These are phyloP conservation scores for Gadus chalcogrammus DNA, from an alignment of 2,113 vertebrate genomes.

Conservation along the genomic window DNA sequence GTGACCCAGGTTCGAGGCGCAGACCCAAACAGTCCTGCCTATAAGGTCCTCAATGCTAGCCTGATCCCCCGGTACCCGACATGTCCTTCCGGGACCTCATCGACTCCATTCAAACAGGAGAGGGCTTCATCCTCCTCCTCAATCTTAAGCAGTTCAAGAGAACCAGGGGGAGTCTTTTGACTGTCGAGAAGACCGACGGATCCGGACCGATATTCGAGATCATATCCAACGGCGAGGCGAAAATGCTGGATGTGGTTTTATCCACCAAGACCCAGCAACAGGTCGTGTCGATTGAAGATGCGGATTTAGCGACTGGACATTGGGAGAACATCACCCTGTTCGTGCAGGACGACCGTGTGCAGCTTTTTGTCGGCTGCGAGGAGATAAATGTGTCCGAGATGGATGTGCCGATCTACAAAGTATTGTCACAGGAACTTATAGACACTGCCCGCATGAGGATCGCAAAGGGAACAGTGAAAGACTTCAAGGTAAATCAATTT, in stretches of 20 bases:
- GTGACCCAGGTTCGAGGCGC: conserved; percentile 86
- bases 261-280: conserved; percentile 79
- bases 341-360: conserved; percentile 89
- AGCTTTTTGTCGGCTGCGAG: conserved; percentile 91
- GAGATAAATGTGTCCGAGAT: conserved; percentile 86
- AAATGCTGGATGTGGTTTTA: conserved; percentile 88
- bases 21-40: conserved; percentile 89
- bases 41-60: conserved; percentile 87
- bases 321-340: conserved; percentile 97
- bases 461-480: conserved; percentile 85
- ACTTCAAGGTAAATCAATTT: conserved; percentile 85
- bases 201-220: conserved; percentile 88
- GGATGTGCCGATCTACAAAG: conserved; percentile 85
- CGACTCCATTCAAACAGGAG: conserved; percentile 86
- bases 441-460: conserved; percentile 80
- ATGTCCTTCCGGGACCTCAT: conserved; percentile 88
- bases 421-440: conserved; percentile 83
- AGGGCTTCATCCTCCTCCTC: conserved; percentile 91
- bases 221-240: conserved; percentile 88
- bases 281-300: conserved; percentile 87
- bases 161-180: conserved; percentile 83
- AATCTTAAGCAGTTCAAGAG: conserved; percentile 89
- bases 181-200: conserved; percentile 83
- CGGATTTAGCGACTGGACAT: conserved; percentile 81
- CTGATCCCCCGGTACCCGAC: conserved; percentile 85